Percentiles rank a stretch among this genome's conserved stretches.
Conservation (phyloP, 2,113 vertebrate genomes). For the Zingel zingel region DNA sequence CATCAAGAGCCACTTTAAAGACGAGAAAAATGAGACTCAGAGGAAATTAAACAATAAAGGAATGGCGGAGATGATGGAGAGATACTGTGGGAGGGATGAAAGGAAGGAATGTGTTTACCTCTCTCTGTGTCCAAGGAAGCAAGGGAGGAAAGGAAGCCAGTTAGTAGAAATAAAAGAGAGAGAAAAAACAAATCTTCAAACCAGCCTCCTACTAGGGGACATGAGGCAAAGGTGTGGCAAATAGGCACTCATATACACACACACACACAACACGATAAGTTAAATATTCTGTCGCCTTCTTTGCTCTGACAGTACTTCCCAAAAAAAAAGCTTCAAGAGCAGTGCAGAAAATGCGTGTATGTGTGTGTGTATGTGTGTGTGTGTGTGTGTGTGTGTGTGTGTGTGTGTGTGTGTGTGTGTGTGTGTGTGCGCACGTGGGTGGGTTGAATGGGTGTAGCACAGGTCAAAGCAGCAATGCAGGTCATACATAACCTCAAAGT, state of each 20-base stretch:
- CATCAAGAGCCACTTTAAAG: slow-evolving; percentile 52
- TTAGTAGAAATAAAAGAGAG: slow-evolving; percentile 67
- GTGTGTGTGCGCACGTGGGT: background rate
- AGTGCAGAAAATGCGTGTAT: background rate
- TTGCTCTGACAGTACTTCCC: background rate
- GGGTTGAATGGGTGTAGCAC: background rate
- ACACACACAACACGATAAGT: slow-evolving; percentile 18
- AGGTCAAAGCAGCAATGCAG: slow-evolving; percentile 28
- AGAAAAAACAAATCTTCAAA: background rate
- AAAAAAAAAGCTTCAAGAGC: background rate
- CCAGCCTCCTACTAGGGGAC: slow-evolving; percentile 13
- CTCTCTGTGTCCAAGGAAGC: slow-evolving; percentile 79
- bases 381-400: background rate
- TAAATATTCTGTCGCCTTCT: slow-evolving; percentile 7
- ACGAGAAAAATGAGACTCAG: slow-evolving; percentile 25
- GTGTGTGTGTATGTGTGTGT: too few relatives aligned
- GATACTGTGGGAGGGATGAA: slow-evolving; percentile 20
- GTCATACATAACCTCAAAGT: background rate
- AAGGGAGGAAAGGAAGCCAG: slow-evolving; percentile 58
- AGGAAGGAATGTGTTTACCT: slow-evolving; percentile 75
- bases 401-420: too few relatives aligned
- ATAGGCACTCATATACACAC: slow-evolving; percentile 6
- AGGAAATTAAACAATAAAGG: slow-evolving; percentile 77
- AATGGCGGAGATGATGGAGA: slow-evolving; percentile 31
- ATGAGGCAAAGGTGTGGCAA: slow-evolving; percentile 32